Base-by-base conservation (phyloP, 2,888 invertebrate species). In the Heliconius charithonia region DNA sequence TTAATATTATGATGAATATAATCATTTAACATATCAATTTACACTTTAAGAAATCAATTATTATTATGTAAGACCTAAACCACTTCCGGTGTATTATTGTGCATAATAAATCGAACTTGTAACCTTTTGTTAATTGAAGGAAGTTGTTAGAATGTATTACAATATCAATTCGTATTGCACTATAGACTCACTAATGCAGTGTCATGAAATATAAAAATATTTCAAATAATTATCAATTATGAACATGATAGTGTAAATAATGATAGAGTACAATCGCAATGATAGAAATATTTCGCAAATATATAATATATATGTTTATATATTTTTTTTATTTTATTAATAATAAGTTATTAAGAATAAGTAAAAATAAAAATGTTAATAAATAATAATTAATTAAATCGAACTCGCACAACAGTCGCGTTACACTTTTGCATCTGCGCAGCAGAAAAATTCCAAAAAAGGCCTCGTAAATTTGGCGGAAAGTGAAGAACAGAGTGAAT, bases 151-250 rank as follows among this genome's bases (percentile, higher is more conserved):
- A 32, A 37, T 10, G n/a, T 72, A 32, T 37, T 72, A 59, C 25
- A 25, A 72, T 59, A 72, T 19, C 72, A 4, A 37, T 59, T 59
- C 59, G 37, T 25, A 72, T n/a, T 45, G 69, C 69, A 59, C 56
- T 37, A 59, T 25, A 32, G 7, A 37, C n/a, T n/a, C n/a, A 27
- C 27, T 13, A 59, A 59, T 37, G 72, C 59, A 37, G 3, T 59
- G 59, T 72, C 72, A 72, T 59, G n/a, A 59, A 37, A 59, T 56
- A 72, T 72, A 72, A 72, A 59, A 59, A 72, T 72, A 56, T 72
- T 16, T 41, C 69, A 37, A 32, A 32, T 72, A 72, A 72, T 37
- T 59, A 72, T 72, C 72, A 72, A 59, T 72, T 72, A 72, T 56
- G n/a, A n/a, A 41, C 41, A 69, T 69, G 67, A 69, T 69, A 41